These are phyloP conservation scores for Ophion ventricosus DNA, from an alignment of 2,888 invertebrate species.

Conservation along the genomic window DNA sequence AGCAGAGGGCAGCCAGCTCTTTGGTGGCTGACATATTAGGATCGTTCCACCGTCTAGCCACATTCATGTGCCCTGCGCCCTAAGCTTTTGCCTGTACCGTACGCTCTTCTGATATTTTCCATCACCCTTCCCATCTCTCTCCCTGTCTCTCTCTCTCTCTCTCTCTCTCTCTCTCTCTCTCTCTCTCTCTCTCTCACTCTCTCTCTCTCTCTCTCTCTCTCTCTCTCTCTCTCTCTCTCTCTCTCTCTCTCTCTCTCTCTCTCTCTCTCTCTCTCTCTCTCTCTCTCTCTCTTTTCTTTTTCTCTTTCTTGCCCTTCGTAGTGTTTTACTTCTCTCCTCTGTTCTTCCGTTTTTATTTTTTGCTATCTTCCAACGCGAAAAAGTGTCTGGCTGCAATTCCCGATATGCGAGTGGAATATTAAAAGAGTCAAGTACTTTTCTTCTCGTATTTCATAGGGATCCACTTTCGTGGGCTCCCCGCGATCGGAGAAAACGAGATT, in stretches of 20 bases:
- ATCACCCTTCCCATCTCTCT: constrained; percentile 17
- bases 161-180: neutral
- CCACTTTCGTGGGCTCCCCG: neutral
- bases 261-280: too few relatives aligned
- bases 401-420: constrained; percentile 7
- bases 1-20: constrained; percentile 12
- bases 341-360: constrained; percentile 10
- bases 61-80: constrained; percentile 75
- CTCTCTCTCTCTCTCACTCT: too few relatives aligned
- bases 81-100: constrained; percentile 68
- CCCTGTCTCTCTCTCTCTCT: neutral
- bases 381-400: constrained; percentile 26
- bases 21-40: constrained; percentile 79
- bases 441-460: neutral
- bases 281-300: neutral
- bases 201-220: too few relatives aligned
- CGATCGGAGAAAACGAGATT: neutral
- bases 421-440: neutral
- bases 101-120: constrained; percentile 66
- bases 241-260: too few relatives aligned
- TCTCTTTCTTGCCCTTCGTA: neutral
- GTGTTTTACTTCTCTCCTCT: constrained; percentile 12
- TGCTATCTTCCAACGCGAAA: constrained; percentile 17
- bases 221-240: too few relatives aligned
- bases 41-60: constrained; percentile 79